Base-by-base conservation (phyloP, 1,140 invertebrate species). In the Saccostrea cuccullata region DNA sequence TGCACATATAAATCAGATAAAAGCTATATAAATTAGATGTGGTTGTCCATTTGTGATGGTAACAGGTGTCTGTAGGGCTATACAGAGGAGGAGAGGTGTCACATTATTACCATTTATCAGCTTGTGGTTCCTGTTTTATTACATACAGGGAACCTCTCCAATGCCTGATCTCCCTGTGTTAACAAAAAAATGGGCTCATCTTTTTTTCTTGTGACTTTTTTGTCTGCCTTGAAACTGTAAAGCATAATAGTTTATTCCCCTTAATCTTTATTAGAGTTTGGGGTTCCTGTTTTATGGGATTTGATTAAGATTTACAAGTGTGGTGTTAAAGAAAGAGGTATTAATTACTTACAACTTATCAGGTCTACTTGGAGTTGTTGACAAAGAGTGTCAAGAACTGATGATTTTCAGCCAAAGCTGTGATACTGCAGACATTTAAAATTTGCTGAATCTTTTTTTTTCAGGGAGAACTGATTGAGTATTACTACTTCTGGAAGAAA, bases 401-500 rank as follows among this genome's bases (percentile, higher is more conserved):
- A 20, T 67, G 23, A 20, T 67, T 67, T 23, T 26, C 8, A 26
- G 26, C 70, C 30, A 13, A 60, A 20, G 58, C n/a, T 64, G n/a
- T 20, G 58, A 64, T n/a, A 64, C 58, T 20, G 58, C 58, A 64
- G n/a, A 64, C 15, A 47, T 47, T 47, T 47, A 47, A 47, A 47
- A 47, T 47, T 47, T 47, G 58, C 5, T 64, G 58, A n/a, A 64
- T 20, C 58, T 64, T 6, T 30, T 77, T 47, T 64, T 90, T 96
- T 96, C 94, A 98, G 97, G 97, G 98, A 70, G 98, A 99, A 94
- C 95, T 99, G 92, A 98, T 99, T 47, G 98, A 99, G 94, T 99
- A 98, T 96, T 99, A 99, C 95, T 99, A 99, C 96, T 96, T 99
- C 94, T 99, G 99, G 99, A 99, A 99, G 96, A 99, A 99, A 96